Conservation (phyloP, 2,888 invertebrate genomes). For the Orthosia cruda region DNA sequence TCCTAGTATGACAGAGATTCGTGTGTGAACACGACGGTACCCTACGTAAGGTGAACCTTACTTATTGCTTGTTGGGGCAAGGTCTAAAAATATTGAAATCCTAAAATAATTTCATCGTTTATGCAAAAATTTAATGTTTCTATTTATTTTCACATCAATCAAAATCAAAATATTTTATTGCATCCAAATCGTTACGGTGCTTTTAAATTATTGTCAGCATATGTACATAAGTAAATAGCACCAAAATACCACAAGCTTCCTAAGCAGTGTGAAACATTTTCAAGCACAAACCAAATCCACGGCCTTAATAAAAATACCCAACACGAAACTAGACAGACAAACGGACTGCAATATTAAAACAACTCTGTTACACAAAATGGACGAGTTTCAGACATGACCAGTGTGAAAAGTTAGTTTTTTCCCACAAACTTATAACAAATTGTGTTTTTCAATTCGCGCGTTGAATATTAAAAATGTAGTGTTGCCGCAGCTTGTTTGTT, state of each 20-base stretch:
- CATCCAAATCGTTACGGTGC: too few species aligned
- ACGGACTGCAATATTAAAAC: constrained; percentile 36
- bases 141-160: too few species aligned
- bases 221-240: too few species aligned
- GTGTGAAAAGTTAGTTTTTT: constrained; percentile 46
- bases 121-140: too few species aligned
- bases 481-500: too few species aligned
- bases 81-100: too few species aligned
- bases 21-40: too few species aligned
- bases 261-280: neutral
- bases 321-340: constrained; percentile 22
- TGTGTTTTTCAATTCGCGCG: constrained; percentile 50
- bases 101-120: too few species aligned
- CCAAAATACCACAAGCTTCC: neutral
- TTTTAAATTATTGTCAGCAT: neutral
- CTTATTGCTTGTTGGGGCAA: too few species aligned
- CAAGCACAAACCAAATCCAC: neutral
- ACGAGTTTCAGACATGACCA: constrained; percentile 25
- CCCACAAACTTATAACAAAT: constrained; percentile 53
- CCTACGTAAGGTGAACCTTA: too few species aligned
- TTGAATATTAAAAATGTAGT: constrained; percentile 41
- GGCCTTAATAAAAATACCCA: constrained; percentile 16
- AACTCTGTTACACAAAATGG: constrained; percentile 32
- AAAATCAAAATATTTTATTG: neutral
- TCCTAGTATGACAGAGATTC: too few species aligned